Evolutionary conservation across 2,113 vertebrate species (phyloP), one percentile per base, ranked within the genome.

Genomic region (Rhabdornis inornatus): DNA sequence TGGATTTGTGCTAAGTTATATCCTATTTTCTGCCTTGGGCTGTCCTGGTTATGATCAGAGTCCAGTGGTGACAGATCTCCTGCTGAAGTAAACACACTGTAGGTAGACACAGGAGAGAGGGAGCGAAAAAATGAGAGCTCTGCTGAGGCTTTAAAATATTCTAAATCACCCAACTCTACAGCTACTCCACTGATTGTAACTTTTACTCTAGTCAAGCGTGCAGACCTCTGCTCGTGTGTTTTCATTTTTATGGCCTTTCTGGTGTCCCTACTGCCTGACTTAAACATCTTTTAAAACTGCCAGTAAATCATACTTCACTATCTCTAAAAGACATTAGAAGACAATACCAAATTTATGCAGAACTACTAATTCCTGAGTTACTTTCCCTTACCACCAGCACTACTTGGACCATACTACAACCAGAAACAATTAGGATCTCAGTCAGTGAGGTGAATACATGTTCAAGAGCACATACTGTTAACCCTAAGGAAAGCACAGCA

Each of bases 181-280:
- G 82, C 75, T 80, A 74, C 69, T 59, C 65, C 47, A 44, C 47
- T n/a, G 71, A 92, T 93, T 14, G 2, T 88, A 96, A 91, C 85
- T 95, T 94, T 61, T 94, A 86, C 63, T 90, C 87, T 87, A 96
- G 93, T 83, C 87, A 86, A 92, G 84, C 4, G 4, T 76, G 87
- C 81, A 92, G 89, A 87, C 50, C 95, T 91, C 78, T 70, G 64
- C 71, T 90, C 25, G 0, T 60, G 64, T 74, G 47, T 92, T 92
- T 92, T 83, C 82, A 83, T 93, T 95, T 97, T 92, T 95, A 96
- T 52, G 47, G 85, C 72, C 85, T 93, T 88, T 66, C 83, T 70
- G 68, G 52, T 92, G 78, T 74, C 76, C 55, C 76, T 95, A 49
- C 65, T 82, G 64, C 88, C 69, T 83, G 56, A 85, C 85, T 96